Evolutionary conservation across 1,140 invertebrate genomes (phyloP).

Genomic region (Drosophila grimshawi): DNA sequence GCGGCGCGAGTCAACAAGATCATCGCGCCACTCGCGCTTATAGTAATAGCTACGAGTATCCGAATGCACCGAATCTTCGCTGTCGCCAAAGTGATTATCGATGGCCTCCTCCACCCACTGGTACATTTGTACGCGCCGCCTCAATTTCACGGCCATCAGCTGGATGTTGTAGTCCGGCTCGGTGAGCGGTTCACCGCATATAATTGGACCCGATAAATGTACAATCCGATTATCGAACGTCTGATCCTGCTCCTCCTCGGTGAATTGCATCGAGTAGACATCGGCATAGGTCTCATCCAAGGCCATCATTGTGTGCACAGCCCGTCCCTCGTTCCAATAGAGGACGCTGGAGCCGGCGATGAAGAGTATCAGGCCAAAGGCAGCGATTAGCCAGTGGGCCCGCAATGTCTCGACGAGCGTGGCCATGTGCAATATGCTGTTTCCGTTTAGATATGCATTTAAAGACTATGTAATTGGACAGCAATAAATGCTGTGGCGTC

Average conservation of each 20-base stretch:
- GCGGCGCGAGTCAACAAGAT: slow-evolving; percentile 90
- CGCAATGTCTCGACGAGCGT: slow-evolving; percentile 87
- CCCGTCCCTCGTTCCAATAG: slow-evolving; percentile 91
- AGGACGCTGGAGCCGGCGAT: slow-evolving; percentile 87
- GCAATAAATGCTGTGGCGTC: slow-evolving; percentile 28
- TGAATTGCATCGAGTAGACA: slow-evolving; percentile 86
- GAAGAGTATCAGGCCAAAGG: slow-evolving; percentile 87
- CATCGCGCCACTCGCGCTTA: slow-evolving; percentile 92
- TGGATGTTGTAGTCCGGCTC: slow-evolving; percentile 92
- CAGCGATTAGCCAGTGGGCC: slow-evolving; percentile 87
- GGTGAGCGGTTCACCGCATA: slow-evolving; percentile 91
- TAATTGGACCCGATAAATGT: slow-evolving; percentile 90
- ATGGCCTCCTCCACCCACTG: slow-evolving; percentile 94
- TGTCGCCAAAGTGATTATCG: slow-evolving; percentile 81
- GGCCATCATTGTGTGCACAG: slow-evolving; percentile 89
- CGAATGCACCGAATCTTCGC: slow-evolving; percentile 53
- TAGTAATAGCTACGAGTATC: slow-evolving; percentile 89
- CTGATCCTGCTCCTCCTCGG: slow-evolving; percentile 85
- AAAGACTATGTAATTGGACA: slow-evolving; percentile 20
- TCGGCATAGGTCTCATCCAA: slow-evolving; percentile 89
- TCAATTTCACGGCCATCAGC: slow-evolving; percentile 90
- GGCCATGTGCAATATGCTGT: slow-evolving; percentile 58
- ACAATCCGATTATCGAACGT: slow-evolving; percentile 91
- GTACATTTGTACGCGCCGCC: slow-evolving; percentile 94
- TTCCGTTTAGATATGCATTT: slow-evolving; percentile 9